phyloP scores from a whole-genome alignment of 2,797 vertebrate species.

The Sternarchorhynchus goeldii region DNA sequence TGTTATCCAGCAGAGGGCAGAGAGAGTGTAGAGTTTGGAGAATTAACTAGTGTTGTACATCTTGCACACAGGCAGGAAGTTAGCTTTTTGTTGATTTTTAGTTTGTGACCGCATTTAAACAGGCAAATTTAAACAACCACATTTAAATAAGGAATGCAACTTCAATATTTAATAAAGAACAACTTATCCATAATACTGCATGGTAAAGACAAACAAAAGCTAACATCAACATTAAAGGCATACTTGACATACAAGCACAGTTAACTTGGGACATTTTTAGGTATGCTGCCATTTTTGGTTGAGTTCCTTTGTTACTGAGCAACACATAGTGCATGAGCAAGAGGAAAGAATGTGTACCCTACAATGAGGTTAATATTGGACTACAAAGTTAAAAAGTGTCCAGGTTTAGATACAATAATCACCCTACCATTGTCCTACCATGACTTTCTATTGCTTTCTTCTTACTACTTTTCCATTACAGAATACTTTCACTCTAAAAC shows the following conservation, averaged over 20 bases:
- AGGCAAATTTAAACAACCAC: not conserved
- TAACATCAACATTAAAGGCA: not conserved
- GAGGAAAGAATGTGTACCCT: not conserved
- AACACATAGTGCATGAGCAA: not conserved
- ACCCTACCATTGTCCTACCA: no score
- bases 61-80: not conserved
- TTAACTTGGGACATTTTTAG: not conserved
- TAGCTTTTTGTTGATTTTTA: not conserved
- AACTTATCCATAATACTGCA: not conserved
- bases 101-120: not conserved
- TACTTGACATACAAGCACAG: not conserved
- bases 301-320: not conserved
- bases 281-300: not conserved
- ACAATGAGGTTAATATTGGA: not conserved
- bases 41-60: not conserved
- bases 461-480: no score
- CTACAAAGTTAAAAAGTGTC: not conserved
- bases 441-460: no score
- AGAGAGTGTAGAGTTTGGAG: not conserved
- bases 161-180: not conserved
- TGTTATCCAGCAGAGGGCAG: slow-evolving; percentile 38
- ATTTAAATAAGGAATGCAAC: not conserved
- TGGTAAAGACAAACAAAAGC: slow-evolving; percentile 9
- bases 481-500: no score
- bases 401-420: not conserved